phyloP scores from a whole-genome alignment of 2,797 vertebrate genomes.

The Acipenser transmontanus region DNA sequence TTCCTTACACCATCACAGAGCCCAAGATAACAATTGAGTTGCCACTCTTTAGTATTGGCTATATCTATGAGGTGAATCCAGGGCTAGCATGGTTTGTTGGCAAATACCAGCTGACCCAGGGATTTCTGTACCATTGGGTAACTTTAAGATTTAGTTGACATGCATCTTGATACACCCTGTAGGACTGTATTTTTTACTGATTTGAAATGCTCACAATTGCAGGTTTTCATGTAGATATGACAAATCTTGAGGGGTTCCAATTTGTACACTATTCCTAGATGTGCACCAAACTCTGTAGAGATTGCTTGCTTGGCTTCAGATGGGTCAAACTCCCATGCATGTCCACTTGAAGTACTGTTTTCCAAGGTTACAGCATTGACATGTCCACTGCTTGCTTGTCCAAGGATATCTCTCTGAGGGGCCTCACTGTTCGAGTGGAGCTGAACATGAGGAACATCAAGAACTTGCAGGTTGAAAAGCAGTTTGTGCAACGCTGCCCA shows the following conservation, averaged over 20 bases:
- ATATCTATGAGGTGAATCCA: constrained; percentile 52
- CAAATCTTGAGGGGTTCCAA: no score
- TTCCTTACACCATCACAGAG: constrained; percentile 50
- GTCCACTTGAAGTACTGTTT: no score
- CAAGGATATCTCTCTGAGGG: constrained; percentile 42
- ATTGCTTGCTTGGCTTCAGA: no score
- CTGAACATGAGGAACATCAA: constrained; percentile 43
- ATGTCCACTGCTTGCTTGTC: not conserved
- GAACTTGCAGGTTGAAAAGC: constrained; percentile 41
- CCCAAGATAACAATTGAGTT: constrained; percentile 49
- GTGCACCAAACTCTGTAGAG: no score
- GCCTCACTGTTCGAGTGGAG: constrained; percentile 51
- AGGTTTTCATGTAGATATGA: no score
- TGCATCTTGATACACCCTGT: no score
- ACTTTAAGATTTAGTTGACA: no score
- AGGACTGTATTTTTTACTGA: no score
- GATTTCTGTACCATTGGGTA: no score
- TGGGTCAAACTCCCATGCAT: no score
- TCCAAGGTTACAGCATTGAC: not conserved
- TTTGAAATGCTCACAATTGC: no score
- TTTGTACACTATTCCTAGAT: no score
- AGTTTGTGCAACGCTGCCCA: constrained; percentile 42
- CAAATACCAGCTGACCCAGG: not conserved
- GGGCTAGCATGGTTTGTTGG: not conserved
- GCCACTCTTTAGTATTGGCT: constrained; percentile 56